Evolutionary conservation across 2,888 invertebrate genomes (phyloP).

Genomic region (Tanypteryx hageni): DNA sequence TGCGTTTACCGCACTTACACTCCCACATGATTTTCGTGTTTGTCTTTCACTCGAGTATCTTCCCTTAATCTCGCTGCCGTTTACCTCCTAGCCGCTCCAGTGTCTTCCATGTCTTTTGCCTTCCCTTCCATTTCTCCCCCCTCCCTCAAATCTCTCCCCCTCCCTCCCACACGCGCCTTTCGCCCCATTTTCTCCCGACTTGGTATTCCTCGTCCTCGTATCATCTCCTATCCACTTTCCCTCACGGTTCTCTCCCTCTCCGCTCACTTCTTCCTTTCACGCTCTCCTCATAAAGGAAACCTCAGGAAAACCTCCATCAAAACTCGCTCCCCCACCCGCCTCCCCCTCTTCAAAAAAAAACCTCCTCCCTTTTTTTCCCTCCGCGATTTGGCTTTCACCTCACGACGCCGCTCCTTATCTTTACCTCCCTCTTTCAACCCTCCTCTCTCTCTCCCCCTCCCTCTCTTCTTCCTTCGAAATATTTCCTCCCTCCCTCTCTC

Average conservation of each 20-base stretch:
- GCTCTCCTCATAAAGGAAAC: slow-evolving; percentile 10
- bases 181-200: neutral
- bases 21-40: no score
- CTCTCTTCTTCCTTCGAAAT: no score
- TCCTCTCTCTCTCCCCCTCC: neutral
- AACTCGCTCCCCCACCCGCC: neutral
- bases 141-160: neutral
- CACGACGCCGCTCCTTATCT: slow-evolving; percentile 24
- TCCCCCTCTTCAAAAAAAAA: no score
- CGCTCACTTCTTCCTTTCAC: neutral
- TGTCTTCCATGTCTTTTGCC: no score
- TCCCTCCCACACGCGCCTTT: neutral
- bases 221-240: neutral
- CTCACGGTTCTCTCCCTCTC: neutral
- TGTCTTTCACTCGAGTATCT: no score
- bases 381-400: slow-evolving; percentile 10
- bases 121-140: no score
- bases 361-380: neutral
- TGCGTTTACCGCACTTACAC: no score
- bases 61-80: no score
- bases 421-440: neutral
- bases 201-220: neutral
- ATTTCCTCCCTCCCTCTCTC: slow-evolving; percentile 27
- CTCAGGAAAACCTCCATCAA: slow-evolving; percentile 43
- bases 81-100: no score